Evolutionary conservation across 1,140 invertebrate genomes (phyloP).

Genomic region (Drosophila pandora): DNA sequence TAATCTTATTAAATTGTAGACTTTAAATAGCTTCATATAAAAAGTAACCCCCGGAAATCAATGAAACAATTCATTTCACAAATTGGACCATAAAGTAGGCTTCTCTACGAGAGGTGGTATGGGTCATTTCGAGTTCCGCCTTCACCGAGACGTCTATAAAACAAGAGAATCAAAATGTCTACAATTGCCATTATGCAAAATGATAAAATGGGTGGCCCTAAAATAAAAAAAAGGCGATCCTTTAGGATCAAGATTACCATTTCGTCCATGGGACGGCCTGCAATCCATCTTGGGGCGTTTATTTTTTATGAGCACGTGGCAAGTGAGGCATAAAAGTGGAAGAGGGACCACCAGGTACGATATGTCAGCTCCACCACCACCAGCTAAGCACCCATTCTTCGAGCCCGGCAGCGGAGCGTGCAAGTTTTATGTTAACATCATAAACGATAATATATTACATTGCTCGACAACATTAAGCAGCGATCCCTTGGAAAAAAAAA

Average conservation of each 20-base stretch:
- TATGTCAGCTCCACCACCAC: constrained; percentile 4
- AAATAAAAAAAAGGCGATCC: constrained; percentile 5
- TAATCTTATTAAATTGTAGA: no score
- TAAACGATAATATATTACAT: constrained; percentile 75
- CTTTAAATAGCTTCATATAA: no score
- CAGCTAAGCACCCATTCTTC: constrained; percentile 17
- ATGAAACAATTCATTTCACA: constrained; percentile 52
- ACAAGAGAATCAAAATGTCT: constrained; percentile 51
- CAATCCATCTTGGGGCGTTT: constrained; percentile 66
- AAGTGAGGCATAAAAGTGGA: constrained; percentile 72
- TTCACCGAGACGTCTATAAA: constrained; percentile 61
- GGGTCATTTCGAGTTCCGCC: constrained; percentile 6
- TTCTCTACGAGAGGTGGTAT: not conserved
- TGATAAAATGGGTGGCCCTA: constrained; percentile 24
- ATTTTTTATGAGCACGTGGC: constrained; percentile 67
- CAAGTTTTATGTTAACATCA: constrained; percentile 75
- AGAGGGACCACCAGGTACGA: constrained; percentile 36
- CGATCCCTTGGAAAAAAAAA: constrained; percentile 10
- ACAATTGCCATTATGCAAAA: constrained; percentile 69
- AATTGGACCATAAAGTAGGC: constrained; percentile 48
- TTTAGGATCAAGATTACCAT: constrained; percentile 41
- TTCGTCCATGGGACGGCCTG: constrained; percentile 15
- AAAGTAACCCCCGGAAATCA: constrained; percentile 12
- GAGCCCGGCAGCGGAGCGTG: constrained; percentile 50
- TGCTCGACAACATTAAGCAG: constrained; percentile 53